phyloP scores from a whole-genome alignment of 2,113 vertebrate genomes.

The Danionella cerebrum region DNA sequence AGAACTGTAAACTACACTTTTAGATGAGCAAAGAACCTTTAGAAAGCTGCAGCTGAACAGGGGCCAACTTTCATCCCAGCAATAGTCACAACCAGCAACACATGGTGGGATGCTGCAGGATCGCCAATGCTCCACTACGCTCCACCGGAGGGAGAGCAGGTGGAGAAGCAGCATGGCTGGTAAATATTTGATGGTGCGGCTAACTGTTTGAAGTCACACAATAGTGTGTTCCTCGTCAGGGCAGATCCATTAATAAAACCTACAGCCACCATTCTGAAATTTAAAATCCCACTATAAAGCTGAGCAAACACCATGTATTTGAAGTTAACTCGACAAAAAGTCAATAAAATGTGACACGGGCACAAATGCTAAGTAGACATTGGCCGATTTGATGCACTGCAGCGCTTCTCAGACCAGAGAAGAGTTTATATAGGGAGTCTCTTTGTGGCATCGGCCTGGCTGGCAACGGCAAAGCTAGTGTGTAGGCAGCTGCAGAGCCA shows the following conservation, averaged over 20 bases:
- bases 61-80: background rate
- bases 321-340: background rate
- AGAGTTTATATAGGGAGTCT: conserved; percentile 16
- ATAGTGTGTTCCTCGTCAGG: background rate
- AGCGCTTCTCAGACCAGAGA: conserved; percentile 20
- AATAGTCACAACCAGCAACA: background rate
- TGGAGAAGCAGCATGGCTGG: conserved; percentile 9
- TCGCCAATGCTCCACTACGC: background rate
- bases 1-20: no score
- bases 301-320: background rate
- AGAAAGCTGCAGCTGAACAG: background rate
- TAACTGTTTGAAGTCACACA: background rate
- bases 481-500: conserved; percentile 3
- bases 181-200: conserved; percentile 29
- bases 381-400: conserved; percentile 23
- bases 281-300: background rate
- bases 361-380: background rate
- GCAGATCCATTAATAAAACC: conserved; percentile 3
- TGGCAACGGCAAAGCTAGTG: background rate
- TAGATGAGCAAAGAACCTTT: background rate
- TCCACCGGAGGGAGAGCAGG: conserved; percentile 18
- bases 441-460: conserved; percentile 7
- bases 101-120: conserved; percentile 9
- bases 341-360: background rate
- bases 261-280: background rate